phyloP scores from a whole-genome alignment of 64 coral and sea anemone species.

The Montipora efflorescens region DNA sequence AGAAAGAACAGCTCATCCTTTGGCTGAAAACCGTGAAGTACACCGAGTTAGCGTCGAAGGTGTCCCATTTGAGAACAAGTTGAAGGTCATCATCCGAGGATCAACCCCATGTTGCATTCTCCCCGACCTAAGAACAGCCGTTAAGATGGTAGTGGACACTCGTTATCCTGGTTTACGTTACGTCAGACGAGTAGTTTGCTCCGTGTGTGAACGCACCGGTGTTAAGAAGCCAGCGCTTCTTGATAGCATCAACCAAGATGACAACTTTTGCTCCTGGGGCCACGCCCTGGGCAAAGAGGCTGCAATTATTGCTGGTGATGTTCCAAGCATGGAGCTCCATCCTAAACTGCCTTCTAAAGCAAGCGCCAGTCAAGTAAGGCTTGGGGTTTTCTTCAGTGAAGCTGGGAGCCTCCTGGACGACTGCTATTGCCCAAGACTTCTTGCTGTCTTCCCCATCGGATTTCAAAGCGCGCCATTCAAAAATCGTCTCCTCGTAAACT shows the following conservation, averaged over 20 bases:
- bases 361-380: not conserved
- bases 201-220: slow-evolving; percentile 65
- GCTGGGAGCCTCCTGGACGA: slow-evolving; percentile 60
- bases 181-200: slow-evolving; percentile 62
- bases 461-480: slow-evolving; percentile 72
- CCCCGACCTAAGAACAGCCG: slow-evolving; percentile 61
- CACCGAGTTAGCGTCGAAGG: slow-evolving; percentile 78
- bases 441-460: slow-evolving; percentile 79
- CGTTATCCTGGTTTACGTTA: slow-evolving; percentile 83
- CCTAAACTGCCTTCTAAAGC: not conserved
- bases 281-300: slow-evolving; percentile 60
- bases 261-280: slow-evolving; percentile 74
- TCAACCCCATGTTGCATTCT: slow-evolving; percentile 80
- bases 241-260: not conserved
- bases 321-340: not conserved
- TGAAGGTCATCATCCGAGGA: slow-evolving; percentile 73
- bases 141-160: slow-evolving; percentile 69
- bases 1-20: slow-evolving; percentile 29
- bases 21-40: slow-evolving; percentile 29
- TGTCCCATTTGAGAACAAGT: slow-evolving; percentile 59
- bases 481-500: slow-evolving; percentile 67
- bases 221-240: slow-evolving; percentile 69
- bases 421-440: slow-evolving; percentile 74
- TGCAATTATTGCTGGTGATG: slow-evolving; percentile 64
- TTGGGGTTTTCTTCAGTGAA: slow-evolving; percentile 31